Evolutionary conservation across 1,140 invertebrate species (phyloP), one percentile per base, ranked within the genome.

Genomic region (Eciton burchellii): DNA sequence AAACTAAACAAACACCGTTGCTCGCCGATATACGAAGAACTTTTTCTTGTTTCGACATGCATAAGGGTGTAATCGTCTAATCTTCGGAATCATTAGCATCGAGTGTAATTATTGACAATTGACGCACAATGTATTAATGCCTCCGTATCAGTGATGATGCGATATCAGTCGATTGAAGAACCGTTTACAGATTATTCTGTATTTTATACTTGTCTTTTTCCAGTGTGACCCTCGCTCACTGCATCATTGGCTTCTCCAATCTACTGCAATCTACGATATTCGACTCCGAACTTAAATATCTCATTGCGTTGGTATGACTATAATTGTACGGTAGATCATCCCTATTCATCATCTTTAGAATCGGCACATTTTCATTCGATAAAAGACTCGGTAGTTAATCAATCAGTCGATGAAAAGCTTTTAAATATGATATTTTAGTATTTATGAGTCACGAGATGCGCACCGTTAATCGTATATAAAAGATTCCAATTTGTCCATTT

Each of bases 1-100:
- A 62, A 92, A 92, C 93, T 94, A 95, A n/a, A n/a, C n/a, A n/a
- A n/a, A n/a, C 91, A 95, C 95, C 19, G 93, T 79, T 94, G 94
- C 82, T 95, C 95, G 8, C 93, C 94, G 45, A 94, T 92, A 94
- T 3, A 85, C 82, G n/a, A 94, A 81, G 90, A 94, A 96, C 60
- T 94, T 92, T n/a, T 94, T 89, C 52, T 89, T 72, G 74, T 89
- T 94, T 6, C 82, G 35, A 29, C 94, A 94, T 59, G 93, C 91
- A 77, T 95, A 95, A 41, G 94, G 94, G 92, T 95, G 94, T 3
- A 94, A 26, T 11, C 62, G 88, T 83, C 89, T 93, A 74, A n/a
- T 94, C 94, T 62, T 92, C 88, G 19, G 89, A 76, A 87, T 94
- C 92, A 3, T 59, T 71, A 4, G 92, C 92, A 12, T 92, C 81